Evolutionary conservation across 2,113 vertebrate genomes (phyloP).

Genomic region (Indicator indicator): DNA sequence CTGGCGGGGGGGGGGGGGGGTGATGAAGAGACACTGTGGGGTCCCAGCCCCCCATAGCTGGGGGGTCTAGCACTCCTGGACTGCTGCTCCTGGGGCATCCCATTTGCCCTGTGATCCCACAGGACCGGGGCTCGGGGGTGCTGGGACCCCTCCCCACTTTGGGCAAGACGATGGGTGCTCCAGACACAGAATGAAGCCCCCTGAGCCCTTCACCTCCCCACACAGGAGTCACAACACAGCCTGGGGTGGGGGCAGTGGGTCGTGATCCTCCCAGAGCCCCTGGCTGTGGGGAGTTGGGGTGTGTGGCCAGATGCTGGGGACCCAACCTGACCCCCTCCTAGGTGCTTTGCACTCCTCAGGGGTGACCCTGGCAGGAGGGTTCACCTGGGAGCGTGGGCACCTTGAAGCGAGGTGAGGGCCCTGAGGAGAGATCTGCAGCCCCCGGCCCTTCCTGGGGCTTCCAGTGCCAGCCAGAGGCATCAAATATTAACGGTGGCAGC

Average conservation of each 20-base stretch:
- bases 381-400: too few relatives aligned
- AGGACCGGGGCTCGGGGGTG: neutral
- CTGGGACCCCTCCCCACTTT: neutral
- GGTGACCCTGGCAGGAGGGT: fast-evolving
- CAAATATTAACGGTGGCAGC: neutral
- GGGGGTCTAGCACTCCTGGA: neutral
- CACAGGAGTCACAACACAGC: neutral
- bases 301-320: fast-evolving
- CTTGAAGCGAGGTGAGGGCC: neutral
- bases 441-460: neutral
- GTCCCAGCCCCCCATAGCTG: fast-evolving
- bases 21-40: neutral
- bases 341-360: neutral
- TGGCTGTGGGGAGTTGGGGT: fast-evolving
- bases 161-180: neutral
- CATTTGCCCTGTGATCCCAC: neutral
- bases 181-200: neutral
- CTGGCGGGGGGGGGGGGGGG: fast-evolving
- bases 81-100: neutral
- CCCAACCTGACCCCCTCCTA: neutral
- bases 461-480: neutral
- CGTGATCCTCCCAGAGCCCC: neutral
- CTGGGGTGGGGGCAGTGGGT: neutral
- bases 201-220: neutral
- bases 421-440: neutral